These are phyloP conservation scores for Anagrus nilaparvatae DNA, from an alignment of 1,140 invertebrate species.

Conservation along the genomic window DNA sequence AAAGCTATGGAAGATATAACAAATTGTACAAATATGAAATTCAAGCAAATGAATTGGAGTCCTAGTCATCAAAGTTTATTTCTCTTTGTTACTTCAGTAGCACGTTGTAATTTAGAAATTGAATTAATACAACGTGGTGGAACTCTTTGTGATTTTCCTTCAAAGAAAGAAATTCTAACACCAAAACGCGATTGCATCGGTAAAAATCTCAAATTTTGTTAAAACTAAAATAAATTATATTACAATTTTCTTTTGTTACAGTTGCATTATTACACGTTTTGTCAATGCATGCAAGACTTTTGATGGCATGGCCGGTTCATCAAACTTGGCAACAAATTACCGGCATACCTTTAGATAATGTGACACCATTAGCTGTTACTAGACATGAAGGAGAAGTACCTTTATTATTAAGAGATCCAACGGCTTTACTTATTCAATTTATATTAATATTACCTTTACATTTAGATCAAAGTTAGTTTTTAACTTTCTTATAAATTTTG, in stretches of 20 bases:
- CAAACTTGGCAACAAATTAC: conserved; percentile 54
- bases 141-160: conserved; percentile 49
- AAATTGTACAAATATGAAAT: conserved; percentile 59
- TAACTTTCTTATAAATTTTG: conserved; percentile 4
- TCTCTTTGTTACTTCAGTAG: conserved; percentile 83
- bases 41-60: conserved; percentile 43
- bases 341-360: conserved; percentile 37
- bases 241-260: conserved; percentile 31
- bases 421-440: conserved; percentile 75
- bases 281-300: conserved; percentile 65
- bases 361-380: conserved; percentile 33
- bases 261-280: conserved; percentile 83
- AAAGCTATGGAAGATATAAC: conserved; percentile 93
- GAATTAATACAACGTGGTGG: conserved; percentile 81
- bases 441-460: conserved; percentile 73
- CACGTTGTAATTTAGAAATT: conserved; percentile 85
- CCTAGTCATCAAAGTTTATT: conserved; percentile 68
- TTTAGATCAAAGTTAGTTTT: conserved; percentile 69
- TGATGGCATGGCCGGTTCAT: conserved; percentile 57
- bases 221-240: conserved; percentile 4
- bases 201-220: conserved; percentile 31
- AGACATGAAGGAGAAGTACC: conserved; percentile 61
- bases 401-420: conserved; percentile 72
- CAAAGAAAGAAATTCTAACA: conserved; percentile 49
- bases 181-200: conserved; percentile 81